Percentiles rank a stretch among this genome's conserved stretches.
phyloP scores from a whole-genome alignment of 2,888 invertebrate genomes.

The Tetanocera ferruginea region DNA sequence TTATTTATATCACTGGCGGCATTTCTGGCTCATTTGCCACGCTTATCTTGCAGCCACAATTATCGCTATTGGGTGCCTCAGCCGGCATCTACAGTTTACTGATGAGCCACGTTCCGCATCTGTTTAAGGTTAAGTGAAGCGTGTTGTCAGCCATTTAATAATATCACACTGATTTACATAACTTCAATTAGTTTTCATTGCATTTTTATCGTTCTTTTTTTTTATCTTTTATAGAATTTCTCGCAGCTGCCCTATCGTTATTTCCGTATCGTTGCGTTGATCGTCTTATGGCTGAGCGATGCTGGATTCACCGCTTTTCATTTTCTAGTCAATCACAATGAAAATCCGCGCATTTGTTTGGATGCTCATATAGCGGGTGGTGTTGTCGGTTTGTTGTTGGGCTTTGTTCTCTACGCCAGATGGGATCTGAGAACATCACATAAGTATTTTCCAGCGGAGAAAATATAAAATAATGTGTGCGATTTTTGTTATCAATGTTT shows the following conservation, averaged over 20 bases:
- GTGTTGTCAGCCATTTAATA: not conserved
- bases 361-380: constrained; percentile 81
- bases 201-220: constrained; percentile 8
- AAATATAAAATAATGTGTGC: too few relatives aligned
- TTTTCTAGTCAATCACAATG: constrained; percentile 67
- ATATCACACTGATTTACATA: constrained; percentile 28
- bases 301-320: constrained; percentile 73
- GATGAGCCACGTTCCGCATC: constrained; percentile 88
- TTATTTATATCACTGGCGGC: constrained; percentile 83
- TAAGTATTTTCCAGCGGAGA: not conserved
- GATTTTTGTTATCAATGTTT: too few relatives aligned
- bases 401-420: constrained; percentile 51
- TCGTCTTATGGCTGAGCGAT: constrained; percentile 77
- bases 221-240: constrained; percentile 69
- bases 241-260: constrained; percentile 67
- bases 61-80: constrained; percentile 88
- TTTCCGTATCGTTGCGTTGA: constrained; percentile 74
- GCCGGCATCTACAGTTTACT: constrained; percentile 92
- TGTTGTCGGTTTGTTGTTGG: constrained; percentile 73
- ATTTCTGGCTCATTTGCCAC: constrained; percentile 82
- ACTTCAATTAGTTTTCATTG: too few relatives aligned
- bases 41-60: constrained; percentile 79
- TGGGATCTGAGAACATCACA: not conserved
- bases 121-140: constrained; percentile 75
- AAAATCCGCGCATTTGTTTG: constrained; percentile 75